phyloP scores from a whole-genome alignment of 2,113 vertebrate genomes.

The Chamaea fasciata region DNA sequence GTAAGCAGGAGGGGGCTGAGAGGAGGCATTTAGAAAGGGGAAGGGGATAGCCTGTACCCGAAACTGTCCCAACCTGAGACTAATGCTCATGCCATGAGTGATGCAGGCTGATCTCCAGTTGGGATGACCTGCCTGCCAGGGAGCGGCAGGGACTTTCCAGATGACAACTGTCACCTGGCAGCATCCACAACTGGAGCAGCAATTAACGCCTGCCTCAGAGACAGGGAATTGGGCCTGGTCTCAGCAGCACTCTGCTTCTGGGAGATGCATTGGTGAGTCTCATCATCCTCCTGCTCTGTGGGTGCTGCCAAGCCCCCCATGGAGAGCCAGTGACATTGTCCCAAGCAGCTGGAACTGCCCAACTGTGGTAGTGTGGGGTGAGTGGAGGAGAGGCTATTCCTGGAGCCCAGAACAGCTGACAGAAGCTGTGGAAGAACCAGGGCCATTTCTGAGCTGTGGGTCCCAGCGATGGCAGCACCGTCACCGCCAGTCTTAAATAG shows the following conservation, averaged over 20 bases:
- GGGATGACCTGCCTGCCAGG: constrained; percentile 8
- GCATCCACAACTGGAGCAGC: not conserved
- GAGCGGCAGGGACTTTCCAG: constrained; percentile 49
- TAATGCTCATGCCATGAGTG: not conserved
- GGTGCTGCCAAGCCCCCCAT: not conserved
- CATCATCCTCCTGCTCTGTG: not conserved
- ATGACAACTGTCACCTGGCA: constrained; percentile 43
- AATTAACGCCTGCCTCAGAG: not conserved
- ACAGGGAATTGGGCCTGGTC: not conserved
- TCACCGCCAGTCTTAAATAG: not conserved
- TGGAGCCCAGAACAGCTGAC: not conserved
- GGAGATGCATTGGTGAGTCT: not conserved
- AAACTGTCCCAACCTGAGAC: not conserved
- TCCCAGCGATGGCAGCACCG: rapidly evolving
- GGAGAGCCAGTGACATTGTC: not conserved
- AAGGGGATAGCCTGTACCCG: not conserved
- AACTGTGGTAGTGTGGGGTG: not conserved
- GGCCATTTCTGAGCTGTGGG: not conserved
- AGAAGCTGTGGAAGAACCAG: not conserved
- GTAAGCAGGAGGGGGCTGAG: not conserved
- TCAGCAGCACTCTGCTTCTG: not conserved
- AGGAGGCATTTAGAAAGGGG: not conserved
- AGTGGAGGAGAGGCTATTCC: not conserved
- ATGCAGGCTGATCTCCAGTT: not conserved
- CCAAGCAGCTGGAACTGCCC: not conserved